Evolutionary conservation across 2,797 vertebrate species (phyloP).

Genomic region (Anomalospiza imberbis): DNA sequence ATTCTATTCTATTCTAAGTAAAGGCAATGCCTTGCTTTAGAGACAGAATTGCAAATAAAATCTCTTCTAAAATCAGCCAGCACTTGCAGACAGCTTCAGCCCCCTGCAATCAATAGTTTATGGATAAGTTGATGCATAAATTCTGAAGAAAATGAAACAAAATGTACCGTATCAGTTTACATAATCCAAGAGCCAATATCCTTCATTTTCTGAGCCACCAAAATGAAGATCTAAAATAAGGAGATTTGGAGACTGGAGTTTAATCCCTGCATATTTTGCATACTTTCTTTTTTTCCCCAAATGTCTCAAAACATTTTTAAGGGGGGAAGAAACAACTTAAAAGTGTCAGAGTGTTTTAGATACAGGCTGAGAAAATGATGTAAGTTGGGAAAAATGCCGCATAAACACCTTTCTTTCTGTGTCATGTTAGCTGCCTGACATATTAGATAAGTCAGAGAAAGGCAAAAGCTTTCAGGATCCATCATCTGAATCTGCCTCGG

Average conservation of each 20-base stretch:
- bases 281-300: neutral
- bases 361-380: neutral
- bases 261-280: neutral
- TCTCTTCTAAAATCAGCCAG: neutral
- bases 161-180: slow-evolving; percentile 33
- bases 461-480: neutral
- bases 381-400: neutral
- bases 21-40: neutral
- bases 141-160: neutral
- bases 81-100: neutral
- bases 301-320: neutral
- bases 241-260: neutral
- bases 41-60: neutral
- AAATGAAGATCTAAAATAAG: neutral
- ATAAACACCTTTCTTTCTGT: neutral
- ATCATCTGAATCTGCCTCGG: neutral
- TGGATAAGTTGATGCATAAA: neutral
- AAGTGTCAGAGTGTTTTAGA: neutral
- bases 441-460: neutral
- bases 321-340: neutral
- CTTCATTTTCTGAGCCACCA: neutral
- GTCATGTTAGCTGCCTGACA: neutral
- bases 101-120: slow-evolving; percentile 19
- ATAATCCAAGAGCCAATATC: neutral
- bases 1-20: neutral